Percentiles rank a stretch among this genome's conserved stretches.
Conservation (phyloP, 2,797 vertebrate species). For the Tapera naevia region DNA sequence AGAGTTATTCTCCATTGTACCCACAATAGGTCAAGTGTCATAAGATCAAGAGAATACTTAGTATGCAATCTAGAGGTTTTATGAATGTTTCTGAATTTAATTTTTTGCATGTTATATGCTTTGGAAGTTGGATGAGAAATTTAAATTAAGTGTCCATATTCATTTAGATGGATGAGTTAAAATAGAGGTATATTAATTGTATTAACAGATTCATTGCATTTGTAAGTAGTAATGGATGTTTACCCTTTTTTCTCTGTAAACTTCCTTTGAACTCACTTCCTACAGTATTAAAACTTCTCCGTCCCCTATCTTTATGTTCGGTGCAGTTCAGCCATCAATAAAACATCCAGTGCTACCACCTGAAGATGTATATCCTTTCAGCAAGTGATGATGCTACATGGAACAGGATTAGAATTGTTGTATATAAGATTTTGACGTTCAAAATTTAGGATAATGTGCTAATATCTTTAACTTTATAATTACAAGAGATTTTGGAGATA, state of each 20-base stretch:
- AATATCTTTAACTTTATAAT: neutral
- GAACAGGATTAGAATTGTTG: neutral
- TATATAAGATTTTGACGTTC: slow-evolving; percentile 31
- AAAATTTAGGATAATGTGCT: slow-evolving; percentile 35
- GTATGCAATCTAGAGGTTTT: slow-evolving; percentile 62
- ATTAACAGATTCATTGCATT: neutral
- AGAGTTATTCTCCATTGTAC: slow-evolving; percentile 69
- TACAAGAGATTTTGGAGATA: neutral
- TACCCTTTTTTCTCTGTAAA: slow-evolving; percentile 11
- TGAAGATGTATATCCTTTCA: slow-evolving; percentile 3
- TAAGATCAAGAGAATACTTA: slow-evolving; percentile 66
- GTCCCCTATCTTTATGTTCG: neutral
- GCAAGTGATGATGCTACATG: neutral
- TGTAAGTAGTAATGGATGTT: slow-evolving; percentile 2
- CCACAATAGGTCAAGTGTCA: slow-evolving; percentile 70
- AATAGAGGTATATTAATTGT: slow-evolving; percentile 18
- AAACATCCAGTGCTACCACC: neutral
- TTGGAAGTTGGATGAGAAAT: slow-evolving; percentile 17
- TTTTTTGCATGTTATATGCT: slow-evolving; percentile 11
- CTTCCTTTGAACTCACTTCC: slow-evolving; percentile 17
- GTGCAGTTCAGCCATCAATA: neutral
- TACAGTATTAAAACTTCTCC: slow-evolving; percentile 1
- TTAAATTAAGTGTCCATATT: slow-evolving; percentile 9
- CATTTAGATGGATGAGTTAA: slow-evolving; percentile 19
- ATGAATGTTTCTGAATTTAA: slow-evolving; percentile 37